Evolutionary conservation across 2,888 invertebrate species (phyloP), one percentile per base, ranked within the genome.

Genomic region (Nebria salina): DNA sequence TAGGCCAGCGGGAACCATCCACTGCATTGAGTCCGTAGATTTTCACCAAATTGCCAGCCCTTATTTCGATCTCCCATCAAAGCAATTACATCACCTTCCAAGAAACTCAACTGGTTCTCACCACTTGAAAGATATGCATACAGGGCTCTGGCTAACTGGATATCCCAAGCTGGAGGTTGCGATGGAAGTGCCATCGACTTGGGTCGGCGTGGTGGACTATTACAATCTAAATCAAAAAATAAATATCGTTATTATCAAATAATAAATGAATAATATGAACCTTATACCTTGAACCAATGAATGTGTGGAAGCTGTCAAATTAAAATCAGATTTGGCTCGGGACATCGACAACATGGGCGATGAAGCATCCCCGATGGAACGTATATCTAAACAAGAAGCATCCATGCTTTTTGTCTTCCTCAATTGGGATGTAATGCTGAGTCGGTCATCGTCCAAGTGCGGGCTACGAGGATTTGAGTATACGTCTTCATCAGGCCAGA

Each of bases 31-130:
- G 96, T 97, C 80, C 96, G 92, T 84, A 96, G 89, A 89, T 98
- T 98, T 88, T 97, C 97, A n/a, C 98, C 98, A 86, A 97, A 98
- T 89, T 98, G 97, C 98, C 98, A 98, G 34, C 98, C 98, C 88
- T 97, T 97, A 84, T 96, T 96, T 84, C 96, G 92, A 86, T 96
- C 97, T 26, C 97, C 98, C 85, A 97, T 94, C 83, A 97, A 89
- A 7, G 96, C 95, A 80, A 98, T 94, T 82, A 95, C 91, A 89
- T 98, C 98, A 83, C 96, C 96, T 89, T 97, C 97, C 83, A 95
- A 93, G 90, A 98, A 98, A 87, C 95, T 95, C 82, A 98, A 92
- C 89, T 98, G 97, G 89, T 97, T 97, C 87, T 97, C 97, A 6
- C 97, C 93, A 83, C 96, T 89, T 90, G 97, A 96, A 82, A 96